Evolutionary conservation across 1,140 invertebrate species (phyloP), one percentile per base, ranked within the genome.

Genomic region (Heliconius himera): DNA sequence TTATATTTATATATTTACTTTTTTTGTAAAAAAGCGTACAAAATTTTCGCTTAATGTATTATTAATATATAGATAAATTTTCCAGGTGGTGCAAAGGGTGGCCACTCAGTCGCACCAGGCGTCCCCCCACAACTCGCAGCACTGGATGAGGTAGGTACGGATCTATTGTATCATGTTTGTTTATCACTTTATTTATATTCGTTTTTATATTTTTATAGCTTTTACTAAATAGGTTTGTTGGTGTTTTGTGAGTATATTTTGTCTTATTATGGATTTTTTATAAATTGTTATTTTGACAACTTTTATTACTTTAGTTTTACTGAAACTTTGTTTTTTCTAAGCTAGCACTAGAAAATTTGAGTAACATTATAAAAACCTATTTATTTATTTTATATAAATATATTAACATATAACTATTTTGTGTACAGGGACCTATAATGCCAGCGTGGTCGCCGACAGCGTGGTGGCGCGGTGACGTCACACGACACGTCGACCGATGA

Each of bases 141-240:
- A 93, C 83, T 94, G 93, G 93, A 92, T 91, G 89, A 94, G 93
- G 94, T 95, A 91, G 85, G 89, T 90, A 86, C 83, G 81, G 78
- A 60, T 66, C 60, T 29, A 77, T 70, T 8, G 76, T 66, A 22
- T 74, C 73, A 29, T 41, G 29, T 60, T 66, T 51, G 76, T 73
- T 13, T 66, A 51, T 46, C 49, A 38, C 73, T 78, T 74, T 18
- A n/a, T 41, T 54, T 70, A 70, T 70, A 73, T 54, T 22, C 1
- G 3, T n/a, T 73, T 73, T 22, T 46, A 1, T n/a, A 6, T 29
- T 66, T 66, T 66, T 66, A 16, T 66, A 26, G 22, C 13, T 26
- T 22, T 11, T 66, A 66, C 9, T 60, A 66, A 29, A 66, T 29
- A 13, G 56, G 20, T 60, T 66, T 66, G 13, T 66, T n/a, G 22